phyloP scores from a whole-genome alignment of 2,888 invertebrate genomes.

The Pogonocherus hispidulus region DNA sequence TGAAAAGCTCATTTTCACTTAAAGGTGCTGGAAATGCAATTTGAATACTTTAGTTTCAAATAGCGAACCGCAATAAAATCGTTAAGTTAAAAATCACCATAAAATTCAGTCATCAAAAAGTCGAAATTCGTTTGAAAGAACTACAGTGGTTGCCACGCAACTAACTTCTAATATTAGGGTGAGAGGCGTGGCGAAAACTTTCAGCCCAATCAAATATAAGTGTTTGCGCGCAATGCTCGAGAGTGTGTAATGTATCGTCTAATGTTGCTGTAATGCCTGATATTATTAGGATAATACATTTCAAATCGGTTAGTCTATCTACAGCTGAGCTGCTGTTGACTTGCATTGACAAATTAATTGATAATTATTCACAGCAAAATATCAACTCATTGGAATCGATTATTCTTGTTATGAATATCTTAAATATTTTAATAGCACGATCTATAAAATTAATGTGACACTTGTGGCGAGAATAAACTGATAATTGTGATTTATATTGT shows the following conservation, averaged over 20 bases:
- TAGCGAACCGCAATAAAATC: neutral
- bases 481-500: constrained; percentile 10
- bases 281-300: constrained; percentile 70
- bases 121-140: constrained; percentile 56
- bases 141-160: constrained; percentile 60
- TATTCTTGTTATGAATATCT: neutral
- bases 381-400: neutral
- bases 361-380: neutral
- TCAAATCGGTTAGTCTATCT: constrained; percentile 69
- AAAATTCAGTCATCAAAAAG: constrained; percentile 50
- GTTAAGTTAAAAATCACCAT: constrained; percentile 40
- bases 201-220: constrained; percentile 60
- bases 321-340: constrained; percentile 61
- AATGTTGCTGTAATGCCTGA: constrained; percentile 69
- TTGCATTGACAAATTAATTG: constrained; percentile 36
- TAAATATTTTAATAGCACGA: neutral
- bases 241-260: constrained; percentile 68
- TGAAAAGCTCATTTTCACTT: neutral
- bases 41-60: constrained; percentile 8
- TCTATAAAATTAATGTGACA: constrained; percentile 1
- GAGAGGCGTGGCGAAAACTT: constrained; percentile 59
- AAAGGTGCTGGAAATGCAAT: neutral
- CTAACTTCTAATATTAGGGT: constrained; percentile 56
- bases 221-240: constrained; percentile 62
- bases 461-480: neutral